These are phyloP conservation scores for Leptopilina boulardi DNA, from an alignment of 1,140 invertebrate species.

Conservation along the genomic window DNA sequence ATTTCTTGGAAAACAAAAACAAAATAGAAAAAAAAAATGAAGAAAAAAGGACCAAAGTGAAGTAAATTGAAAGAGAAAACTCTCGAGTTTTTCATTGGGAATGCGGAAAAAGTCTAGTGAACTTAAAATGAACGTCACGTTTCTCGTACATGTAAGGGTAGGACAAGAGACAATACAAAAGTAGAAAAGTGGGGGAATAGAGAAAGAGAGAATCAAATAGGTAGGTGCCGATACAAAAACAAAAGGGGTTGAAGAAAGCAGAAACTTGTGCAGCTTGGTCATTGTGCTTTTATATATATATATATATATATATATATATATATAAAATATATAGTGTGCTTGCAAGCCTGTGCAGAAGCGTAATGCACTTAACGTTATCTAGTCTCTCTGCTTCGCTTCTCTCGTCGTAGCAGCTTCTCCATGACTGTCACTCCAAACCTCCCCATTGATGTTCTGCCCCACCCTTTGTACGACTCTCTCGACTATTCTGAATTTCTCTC, in stretches of 20 bases:
- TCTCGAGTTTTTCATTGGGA: background rate
- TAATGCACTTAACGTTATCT: constrained; percentile 62
- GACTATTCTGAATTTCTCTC: constrained; percentile 13
- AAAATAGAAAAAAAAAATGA: background rate
- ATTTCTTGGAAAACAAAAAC: too few species aligned
- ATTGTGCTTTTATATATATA: constrained; percentile 49
- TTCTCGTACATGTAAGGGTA: constrained; percentile 14
- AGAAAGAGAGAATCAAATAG: constrained; percentile 26
- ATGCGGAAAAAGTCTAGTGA: background rate
- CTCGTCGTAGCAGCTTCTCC: constrained; percentile 44
- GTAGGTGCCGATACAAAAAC: constrained; percentile 1
- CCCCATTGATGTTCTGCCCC: constrained; percentile 31
- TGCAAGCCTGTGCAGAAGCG: constrained; percentile 46
- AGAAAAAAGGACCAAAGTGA: background rate
- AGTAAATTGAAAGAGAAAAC: background rate
- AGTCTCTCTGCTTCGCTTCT: constrained; percentile 43
- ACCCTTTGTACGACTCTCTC: constrained; percentile 9
- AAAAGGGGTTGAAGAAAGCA: constrained; percentile 29
- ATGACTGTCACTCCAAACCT: constrained; percentile 55
- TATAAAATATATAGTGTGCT: constrained; percentile 51
- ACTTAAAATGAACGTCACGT: constrained; percentile 28
- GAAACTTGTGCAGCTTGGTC: constrained; percentile 40
- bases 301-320: too few species aligned
- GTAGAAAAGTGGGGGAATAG: background rate
- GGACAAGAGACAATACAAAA: constrained; percentile 31